A percentile compares a stretch with the other conserved stretches of the same genome.
Conservation (phyloP, 2,888 invertebrate genomes). For the Agapostemon virescens region DNA sequence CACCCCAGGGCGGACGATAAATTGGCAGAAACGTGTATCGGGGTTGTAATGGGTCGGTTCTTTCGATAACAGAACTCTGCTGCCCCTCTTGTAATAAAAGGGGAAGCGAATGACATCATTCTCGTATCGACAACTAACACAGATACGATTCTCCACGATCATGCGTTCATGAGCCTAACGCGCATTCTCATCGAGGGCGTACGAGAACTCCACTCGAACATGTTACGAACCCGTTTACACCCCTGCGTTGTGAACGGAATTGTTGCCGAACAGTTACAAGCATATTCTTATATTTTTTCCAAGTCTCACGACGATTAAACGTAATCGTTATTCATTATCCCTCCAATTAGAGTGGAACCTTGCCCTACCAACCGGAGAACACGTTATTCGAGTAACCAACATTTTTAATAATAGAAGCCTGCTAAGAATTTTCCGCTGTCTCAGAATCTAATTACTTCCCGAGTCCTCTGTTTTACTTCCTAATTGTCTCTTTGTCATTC, state of each 20-base stretch:
- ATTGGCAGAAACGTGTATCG: slow-evolving; percentile 47
- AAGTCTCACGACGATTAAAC: neutral
- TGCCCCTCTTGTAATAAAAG: slow-evolving; percentile 51
- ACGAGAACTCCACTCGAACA: slow-evolving; percentile 29
- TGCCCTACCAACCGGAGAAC: neutral
- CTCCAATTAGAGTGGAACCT: neutral
- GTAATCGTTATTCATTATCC: neutral
- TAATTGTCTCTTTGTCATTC: neutral
- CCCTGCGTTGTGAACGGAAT: slow-evolving; percentile 27
- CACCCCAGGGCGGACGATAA: slow-evolving; percentile 48
- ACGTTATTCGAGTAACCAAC: neutral
- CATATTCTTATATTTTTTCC: neutral
- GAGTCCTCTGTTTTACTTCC: neutral
- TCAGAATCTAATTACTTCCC: neutral
- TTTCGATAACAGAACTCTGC: slow-evolving; percentile 51
- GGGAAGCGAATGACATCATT: slow-evolving; percentile 58
- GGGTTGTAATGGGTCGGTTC: slow-evolving; percentile 49
- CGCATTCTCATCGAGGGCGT: neutral
- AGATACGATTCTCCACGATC: slow-evolving; percentile 21
- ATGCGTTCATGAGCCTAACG: neutral
- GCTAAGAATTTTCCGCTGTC: neutral
- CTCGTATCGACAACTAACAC: slow-evolving; percentile 29
- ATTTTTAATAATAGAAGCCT: neutral
- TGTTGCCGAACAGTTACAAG: slow-evolving; percentile 13
- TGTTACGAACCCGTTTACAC: slow-evolving; percentile 9